These are phyloP conservation scores for Tribolium castaneum DNA, from an alignment of 1,140 invertebrate species.

Conservation along the genomic window DNA sequence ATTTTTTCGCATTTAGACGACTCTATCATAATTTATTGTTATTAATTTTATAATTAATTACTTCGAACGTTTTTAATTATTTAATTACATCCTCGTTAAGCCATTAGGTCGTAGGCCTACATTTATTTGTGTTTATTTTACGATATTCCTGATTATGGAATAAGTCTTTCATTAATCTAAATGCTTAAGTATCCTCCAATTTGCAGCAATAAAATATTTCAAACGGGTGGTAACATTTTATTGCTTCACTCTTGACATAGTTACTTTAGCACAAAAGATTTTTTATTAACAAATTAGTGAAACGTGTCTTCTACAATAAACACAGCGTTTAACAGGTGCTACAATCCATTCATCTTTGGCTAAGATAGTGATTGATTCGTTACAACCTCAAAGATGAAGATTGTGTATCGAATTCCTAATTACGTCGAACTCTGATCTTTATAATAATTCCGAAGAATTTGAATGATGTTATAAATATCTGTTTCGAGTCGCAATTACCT, in stretches of 20 bases:
- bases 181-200: neutral
- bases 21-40: constrained; percentile 10
- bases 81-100: constrained; percentile 7
- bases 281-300: too few species aligned
- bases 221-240: neutral
- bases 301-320: neutral
- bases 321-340: neutral
- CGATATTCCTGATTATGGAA: neutral
- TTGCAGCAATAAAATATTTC: neutral
- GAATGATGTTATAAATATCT: constrained; percentile 6
- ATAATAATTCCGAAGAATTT: neutral
- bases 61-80: constrained; percentile 6
- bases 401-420: neutral
- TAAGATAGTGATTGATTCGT: neutral
- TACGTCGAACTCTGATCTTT: neutral
- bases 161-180: neutral
- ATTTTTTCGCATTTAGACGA: neutral
- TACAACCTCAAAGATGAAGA: neutral
- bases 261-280: neutral
- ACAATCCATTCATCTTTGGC: neutral
- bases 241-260: neutral
- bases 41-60: constrained; percentile 11
- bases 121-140: neutral
- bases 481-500: neutral
- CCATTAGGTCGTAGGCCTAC: neutral